A percentile compares a stretch with the other conserved stretches of the same genome.
phyloP scores from a whole-genome alignment of 1,140 invertebrate genomes.

The Forficula auricularia region DNA sequence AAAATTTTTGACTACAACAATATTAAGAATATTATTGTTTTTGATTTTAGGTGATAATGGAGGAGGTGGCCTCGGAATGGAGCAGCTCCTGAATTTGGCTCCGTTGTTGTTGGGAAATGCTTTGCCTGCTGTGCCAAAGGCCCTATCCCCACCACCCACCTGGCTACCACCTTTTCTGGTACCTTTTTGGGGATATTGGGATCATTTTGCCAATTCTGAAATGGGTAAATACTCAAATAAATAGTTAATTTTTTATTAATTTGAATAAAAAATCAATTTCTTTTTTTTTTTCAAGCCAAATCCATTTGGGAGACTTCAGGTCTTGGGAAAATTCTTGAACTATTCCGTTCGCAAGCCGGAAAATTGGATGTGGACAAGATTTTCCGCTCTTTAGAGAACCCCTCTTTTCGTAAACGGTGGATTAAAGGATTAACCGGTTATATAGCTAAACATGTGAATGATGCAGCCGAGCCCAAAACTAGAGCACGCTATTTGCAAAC shows the following conservation, averaged over 20 bases:
- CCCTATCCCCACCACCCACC: conserved; percentile 2
- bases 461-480: conserved; percentile 52
- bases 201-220: conserved; percentile 60
- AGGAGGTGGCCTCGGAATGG: too few species aligned
- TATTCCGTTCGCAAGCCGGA: conserved; percentile 41
- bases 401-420: conserved; percentile 54
- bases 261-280: not conserved
- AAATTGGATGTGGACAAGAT: conserved; percentile 49
- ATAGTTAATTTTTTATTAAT: not conserved
- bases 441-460: conserved; percentile 51
- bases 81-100: too few species aligned
- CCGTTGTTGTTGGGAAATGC: too few species aligned
- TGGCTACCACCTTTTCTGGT: conserved; percentile 56
- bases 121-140: too few species aligned
- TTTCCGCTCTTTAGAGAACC: conserved; percentile 57
- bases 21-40: too few species aligned
- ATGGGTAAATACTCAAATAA: conserved; percentile 27
- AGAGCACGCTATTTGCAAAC: conserved; percentile 51
- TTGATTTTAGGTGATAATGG: too few species aligned
- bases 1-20: too few species aligned
- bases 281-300: conserved; percentile 18
- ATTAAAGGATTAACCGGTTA: conserved; percentile 53
- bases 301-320: conserved; percentile 53
- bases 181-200: conserved; percentile 53
- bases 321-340: conserved; percentile 38